phyloP scores from a whole-genome alignment of 2,113 vertebrate species.

The Apodemus speciosus region DNA sequence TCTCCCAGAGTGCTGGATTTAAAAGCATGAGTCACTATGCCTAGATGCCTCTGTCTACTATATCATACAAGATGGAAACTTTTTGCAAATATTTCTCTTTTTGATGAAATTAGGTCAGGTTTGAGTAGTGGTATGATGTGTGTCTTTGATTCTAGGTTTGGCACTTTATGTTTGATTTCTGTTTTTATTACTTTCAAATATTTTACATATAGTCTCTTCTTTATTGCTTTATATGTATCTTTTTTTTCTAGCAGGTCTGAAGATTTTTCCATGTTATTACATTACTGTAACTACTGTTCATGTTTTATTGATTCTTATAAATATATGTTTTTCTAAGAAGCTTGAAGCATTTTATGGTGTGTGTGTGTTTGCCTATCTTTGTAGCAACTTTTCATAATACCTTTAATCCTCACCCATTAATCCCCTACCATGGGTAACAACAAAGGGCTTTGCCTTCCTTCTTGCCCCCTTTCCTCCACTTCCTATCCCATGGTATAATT shows the following conservation, averaged over 20 bases:
- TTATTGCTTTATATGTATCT: neutral
- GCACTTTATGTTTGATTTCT: neutral
- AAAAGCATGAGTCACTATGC: neutral
- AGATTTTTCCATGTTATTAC: neutral
- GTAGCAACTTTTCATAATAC: neutral
- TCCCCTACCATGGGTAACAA: neutral
- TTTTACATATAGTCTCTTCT: conserved; percentile 2
- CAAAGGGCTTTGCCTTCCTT: neutral
- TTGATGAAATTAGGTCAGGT: neutral
- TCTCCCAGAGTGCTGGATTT: neutral
- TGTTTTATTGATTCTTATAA: neutral
- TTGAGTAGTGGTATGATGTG: neutral
- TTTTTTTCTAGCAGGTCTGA: neutral
- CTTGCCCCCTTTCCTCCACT: neutral
- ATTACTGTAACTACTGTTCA: neutral
- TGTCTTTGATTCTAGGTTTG: neutral
- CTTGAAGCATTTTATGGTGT: neutral
- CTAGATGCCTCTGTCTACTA: neutral
- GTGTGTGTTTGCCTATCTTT: neutral
- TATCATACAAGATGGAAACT: neutral
- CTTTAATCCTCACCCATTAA: neutral
- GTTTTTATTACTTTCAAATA: neutral
- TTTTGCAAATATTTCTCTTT: conserved; percentile 4
- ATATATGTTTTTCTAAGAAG: conserved; percentile 2
- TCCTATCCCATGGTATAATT: neutral